Percentiles rank a stretch among this genome's conserved stretches.
phyloP scores from a whole-genome alignment of 37 sponge, comb jelly and placozoan genomes.

The Tethya wilhelma region DNA sequence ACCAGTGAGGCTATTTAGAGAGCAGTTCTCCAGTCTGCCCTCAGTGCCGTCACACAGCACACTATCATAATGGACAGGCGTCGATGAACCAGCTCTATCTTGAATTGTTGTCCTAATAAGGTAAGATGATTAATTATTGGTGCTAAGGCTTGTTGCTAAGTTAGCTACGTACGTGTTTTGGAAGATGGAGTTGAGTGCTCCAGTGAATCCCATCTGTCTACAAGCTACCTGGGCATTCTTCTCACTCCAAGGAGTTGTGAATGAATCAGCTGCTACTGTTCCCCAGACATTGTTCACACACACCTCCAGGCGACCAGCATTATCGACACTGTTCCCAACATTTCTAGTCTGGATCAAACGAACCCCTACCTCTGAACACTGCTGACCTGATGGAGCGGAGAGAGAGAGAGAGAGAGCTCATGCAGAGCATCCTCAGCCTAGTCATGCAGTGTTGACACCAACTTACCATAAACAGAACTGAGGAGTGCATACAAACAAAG shows the following conservation, averaged over 20 bases:
- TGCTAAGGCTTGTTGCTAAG: not conserved
- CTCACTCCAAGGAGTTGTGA: slow-evolving; percentile 20
- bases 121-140: not conserved
- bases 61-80: slow-evolving; percentile 4
- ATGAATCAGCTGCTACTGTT: not conserved
- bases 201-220: slow-evolving; percentile 1
- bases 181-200: slow-evolving; percentile 44
- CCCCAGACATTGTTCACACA: slow-evolving; percentile 34
- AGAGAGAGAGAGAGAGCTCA: too few species aligned
- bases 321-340: not conserved
- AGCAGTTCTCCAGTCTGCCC: slow-evolving; percentile 1
- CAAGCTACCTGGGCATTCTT: slow-evolving; percentile 59
- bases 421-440: too few species aligned
- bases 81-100: not conserved
- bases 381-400: too few species aligned
- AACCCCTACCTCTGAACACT: too few species aligned
- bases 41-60: slow-evolving; percentile 32
- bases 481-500: too few species aligned
- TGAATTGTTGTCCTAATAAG: too few species aligned
- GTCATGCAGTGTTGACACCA: too few species aligned
- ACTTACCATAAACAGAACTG: too few species aligned
- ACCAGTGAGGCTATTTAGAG: not conserved
- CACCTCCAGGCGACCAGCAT: slow-evolving; percentile 30
- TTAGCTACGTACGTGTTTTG: slow-evolving; percentile 15
- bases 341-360: too few species aligned